Evolutionary conservation across 2,797 vertebrate species (phyloP).

Genomic region (Coilia nasus): DNA sequence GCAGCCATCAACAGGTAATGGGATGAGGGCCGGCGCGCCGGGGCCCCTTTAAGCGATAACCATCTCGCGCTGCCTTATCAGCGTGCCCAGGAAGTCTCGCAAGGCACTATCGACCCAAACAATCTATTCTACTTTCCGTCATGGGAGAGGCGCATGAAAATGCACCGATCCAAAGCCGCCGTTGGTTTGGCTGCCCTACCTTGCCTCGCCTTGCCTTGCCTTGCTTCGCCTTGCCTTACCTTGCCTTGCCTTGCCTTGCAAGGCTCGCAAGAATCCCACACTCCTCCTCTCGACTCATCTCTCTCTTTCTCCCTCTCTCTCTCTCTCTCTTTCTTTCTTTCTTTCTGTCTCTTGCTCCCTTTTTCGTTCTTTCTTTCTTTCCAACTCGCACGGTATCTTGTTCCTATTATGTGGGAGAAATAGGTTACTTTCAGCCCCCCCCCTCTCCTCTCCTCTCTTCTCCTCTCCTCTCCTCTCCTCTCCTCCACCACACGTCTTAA

Average conservation of each 20-base stretch:
- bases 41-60: slow-evolving; percentile 76
- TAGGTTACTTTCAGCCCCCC: slow-evolving; percentile 31
- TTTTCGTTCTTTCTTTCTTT: slow-evolving; percentile 51
- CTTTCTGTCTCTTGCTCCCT: not conserved
- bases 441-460: not conserved
- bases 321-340: not conserved
- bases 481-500: slow-evolving; percentile 62
- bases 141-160: slow-evolving; percentile 49
- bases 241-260: not conserved
- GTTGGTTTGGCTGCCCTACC: slow-evolving; percentile 1
- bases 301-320: not conserved
- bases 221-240: not conserved
- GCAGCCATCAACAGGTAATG: slow-evolving; percentile 73
- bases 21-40: slow-evolving; percentile 35
- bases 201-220: not conserved
- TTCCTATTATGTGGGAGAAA: slow-evolving; percentile 43
- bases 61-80: slow-evolving; percentile 76
- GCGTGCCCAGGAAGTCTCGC: slow-evolving; percentile 77
- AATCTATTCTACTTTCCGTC: slow-evolving; percentile 76
- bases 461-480: slow-evolving; percentile 11
- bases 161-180: slow-evolving; percentile 19
- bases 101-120: slow-evolving; percentile 70
- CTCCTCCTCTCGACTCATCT: slow-evolving; percentile 9
- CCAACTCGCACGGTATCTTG: slow-evolving; percentile 35
- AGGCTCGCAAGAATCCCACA: not conserved